Percentiles rank a stretch among this genome's conserved stretches.
Evolutionary conservation across 2,113 vertebrate genomes (phyloP).

Genomic region (Mola mola): DNA sequence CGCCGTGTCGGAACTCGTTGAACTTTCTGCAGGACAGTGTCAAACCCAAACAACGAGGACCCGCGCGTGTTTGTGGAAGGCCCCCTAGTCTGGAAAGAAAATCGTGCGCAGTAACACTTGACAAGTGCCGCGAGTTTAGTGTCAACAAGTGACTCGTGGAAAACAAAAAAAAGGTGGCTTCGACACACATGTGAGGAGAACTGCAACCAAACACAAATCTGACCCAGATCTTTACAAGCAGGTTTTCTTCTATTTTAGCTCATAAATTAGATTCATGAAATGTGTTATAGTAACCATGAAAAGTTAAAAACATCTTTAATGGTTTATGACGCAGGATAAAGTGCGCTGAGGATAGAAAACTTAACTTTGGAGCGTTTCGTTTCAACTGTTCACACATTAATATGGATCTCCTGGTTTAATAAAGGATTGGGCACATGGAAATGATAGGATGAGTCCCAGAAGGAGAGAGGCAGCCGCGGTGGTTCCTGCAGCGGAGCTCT

Average conservation of each 20-base stretch:
- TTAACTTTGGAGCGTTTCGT: no score
- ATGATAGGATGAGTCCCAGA: no score
- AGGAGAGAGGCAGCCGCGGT: no score
- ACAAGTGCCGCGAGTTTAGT: constrained; percentile 49
- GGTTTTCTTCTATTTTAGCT: neutral
- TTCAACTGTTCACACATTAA: no score
- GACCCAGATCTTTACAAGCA: no score
- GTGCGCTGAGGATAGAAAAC: no score
- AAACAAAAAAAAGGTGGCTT: neutral
- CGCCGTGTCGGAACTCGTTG: neutral
- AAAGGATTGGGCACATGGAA: no score
- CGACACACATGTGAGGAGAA: no score
- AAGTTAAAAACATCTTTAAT: neutral
- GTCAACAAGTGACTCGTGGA: constrained; percentile 63
- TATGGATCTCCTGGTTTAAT: no score
- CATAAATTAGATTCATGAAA: neutral
- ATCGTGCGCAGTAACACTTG: constrained; percentile 57
- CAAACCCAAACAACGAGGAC: constrained; percentile 37
- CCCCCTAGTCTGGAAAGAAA: constrained; percentile 13
- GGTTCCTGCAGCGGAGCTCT: constrained; percentile 1
- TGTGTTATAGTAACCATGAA: neutral
- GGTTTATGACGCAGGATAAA: no score
- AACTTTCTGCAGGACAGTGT: constrained; percentile 19
- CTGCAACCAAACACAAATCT: no score
- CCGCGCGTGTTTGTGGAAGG: constrained; percentile 8